Base-by-base conservation (phyloP, 2,888 invertebrate species). In the Phaonia tiefii region DNA sequence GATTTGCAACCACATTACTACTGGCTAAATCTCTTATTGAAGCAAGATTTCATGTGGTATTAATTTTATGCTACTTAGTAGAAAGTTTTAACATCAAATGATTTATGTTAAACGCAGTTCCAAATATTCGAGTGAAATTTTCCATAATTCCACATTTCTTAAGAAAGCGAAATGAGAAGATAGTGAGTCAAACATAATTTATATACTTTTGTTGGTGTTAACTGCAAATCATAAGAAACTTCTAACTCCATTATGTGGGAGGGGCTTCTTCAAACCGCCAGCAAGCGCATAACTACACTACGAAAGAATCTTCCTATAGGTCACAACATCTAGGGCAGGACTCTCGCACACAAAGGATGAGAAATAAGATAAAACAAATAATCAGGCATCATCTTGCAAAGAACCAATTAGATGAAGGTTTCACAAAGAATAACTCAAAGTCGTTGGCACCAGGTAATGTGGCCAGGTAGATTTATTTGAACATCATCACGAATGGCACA, bases 331-430 rank as follows among this genome's bases (percentile, higher is more conserved):
- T 31, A 49, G 3, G n/a, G 4, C 37, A 39, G 31, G 37, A 78
- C 49, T 10, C 25, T 26, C 22, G 26, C 39, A 51, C 31, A 42
- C 72, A 54, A 42, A 51, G 26, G 26, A 56, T 44, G 60, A 70
- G n/a, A 58, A 22, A 17, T 17, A 39, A 54, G 25, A 8, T 13
- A 54, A 69, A 31, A 2, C 2, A 54, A 10, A n/a, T n/a, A 37
- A 51, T 51, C 51, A 67, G 22, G 51, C 25, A 69, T 56, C 22
- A 69, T 7, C 1, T 13, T 4, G 44, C 8, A 42, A 73, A 71
- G 67, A 72, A 81, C 81, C 81, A 81, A 81, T 81, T 78, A 73
- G 65, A 77, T 72, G 39, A 20, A 42, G 25, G 69, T 0, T 49
- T 49, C 8, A 26, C n/a, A 13, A 56, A 63, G 54, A 31, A 58